Evolutionary conservation across 2,113 vertebrate species (phyloP).

Genomic region (Budorcas taxicolor): DNA sequence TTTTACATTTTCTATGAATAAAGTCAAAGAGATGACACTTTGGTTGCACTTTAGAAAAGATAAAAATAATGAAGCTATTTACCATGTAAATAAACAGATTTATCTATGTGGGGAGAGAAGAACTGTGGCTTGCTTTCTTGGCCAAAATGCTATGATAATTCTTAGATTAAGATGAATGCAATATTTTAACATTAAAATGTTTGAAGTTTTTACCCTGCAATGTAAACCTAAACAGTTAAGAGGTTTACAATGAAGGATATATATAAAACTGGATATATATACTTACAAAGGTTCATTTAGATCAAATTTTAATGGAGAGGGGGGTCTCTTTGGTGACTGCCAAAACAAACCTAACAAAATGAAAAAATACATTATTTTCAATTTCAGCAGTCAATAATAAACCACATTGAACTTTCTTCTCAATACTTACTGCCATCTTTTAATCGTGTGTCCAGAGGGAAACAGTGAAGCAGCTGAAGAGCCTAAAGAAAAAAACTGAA

Average conservation of each 20-base stretch:
- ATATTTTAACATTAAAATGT: not conserved
- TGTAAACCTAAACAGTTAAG: not conserved
- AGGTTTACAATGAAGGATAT: not conserved
- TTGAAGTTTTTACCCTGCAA: not conserved
- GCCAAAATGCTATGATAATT: not conserved
- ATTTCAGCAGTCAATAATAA: not conserved
- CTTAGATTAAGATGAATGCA: not conserved
- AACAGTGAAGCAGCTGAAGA: slow-evolving; percentile 94
- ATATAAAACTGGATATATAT: slow-evolving; percentile 26
- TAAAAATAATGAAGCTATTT: not conserved
- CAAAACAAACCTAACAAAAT: slow-evolving; percentile 93
- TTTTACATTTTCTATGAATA: not conserved
- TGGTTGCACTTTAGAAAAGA: not conserved
- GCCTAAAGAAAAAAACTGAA: slow-evolving; percentile 81
- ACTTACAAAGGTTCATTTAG: slow-evolving; percentile 94
- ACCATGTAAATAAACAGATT: not conserved
- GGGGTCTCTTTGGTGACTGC: slow-evolving; percentile 98
- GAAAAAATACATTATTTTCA: slow-evolving; percentile 28
- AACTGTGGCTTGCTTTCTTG: not conserved
- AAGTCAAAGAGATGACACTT: not conserved
- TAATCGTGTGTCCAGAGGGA: slow-evolving; percentile 94
- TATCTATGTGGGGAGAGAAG: not conserved
- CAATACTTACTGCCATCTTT: slow-evolving; percentile 96
- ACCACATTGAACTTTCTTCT: not conserved
- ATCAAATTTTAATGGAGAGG: slow-evolving; percentile 93